Conservation (phyloP, 2,888 invertebrate genomes). For the Apamea crenata region DNA sequence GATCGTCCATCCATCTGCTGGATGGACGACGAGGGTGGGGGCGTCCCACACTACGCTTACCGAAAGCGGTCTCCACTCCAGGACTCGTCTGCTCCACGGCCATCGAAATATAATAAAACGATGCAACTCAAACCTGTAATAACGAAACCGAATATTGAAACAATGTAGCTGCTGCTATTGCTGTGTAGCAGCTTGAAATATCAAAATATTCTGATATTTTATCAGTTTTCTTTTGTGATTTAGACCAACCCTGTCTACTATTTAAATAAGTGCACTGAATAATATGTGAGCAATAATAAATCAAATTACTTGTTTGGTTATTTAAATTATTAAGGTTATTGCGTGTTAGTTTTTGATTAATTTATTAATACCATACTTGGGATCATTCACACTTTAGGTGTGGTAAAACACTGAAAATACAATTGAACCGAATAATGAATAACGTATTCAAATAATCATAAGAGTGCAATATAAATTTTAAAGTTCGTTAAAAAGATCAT, state of each 20-base stretch:
- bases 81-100: no score
- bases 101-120: no score
- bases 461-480: background rate
- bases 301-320: background rate
- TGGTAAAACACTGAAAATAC: no score
- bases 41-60: no score
- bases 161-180: background rate
- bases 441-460: background rate
- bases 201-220: background rate
- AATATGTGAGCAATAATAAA: slow-evolving; percentile 22
- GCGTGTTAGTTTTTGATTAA: background rate
- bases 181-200: background rate
- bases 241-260: slow-evolving; percentile 9
- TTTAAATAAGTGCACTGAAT: slow-evolving; percentile 30
- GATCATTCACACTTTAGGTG: background rate
- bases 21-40: no score
- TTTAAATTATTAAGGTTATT: background rate
- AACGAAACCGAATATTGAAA: background rate
- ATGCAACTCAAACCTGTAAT: background rate
- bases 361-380: background rate
- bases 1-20: no score
- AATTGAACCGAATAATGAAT: background rate
- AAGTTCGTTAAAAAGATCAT: background rate
- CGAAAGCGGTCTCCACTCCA: no score
- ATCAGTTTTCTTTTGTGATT: slow-evolving; percentile 13